Evolutionary conservation across 2,888 invertebrate genomes (phyloP).

Genomic region (Criorhina ranunculi): DNA sequence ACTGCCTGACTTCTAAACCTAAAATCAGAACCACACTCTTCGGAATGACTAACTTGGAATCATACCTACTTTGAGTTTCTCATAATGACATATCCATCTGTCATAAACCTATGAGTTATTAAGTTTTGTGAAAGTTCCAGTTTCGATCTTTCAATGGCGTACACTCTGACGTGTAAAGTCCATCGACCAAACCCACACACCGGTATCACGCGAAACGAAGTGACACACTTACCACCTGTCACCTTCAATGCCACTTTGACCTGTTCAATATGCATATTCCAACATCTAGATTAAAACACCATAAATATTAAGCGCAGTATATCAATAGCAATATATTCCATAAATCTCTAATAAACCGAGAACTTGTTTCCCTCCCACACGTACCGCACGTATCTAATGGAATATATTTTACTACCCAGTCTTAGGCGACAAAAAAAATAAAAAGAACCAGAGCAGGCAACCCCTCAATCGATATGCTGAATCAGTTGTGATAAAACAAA

Average conservation of each 20-base stretch:
- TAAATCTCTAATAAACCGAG: slow-evolving; percentile 56
- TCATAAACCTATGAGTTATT: too few species aligned
- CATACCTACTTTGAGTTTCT: too few species aligned
- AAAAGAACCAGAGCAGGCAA: slow-evolving; percentile 28
- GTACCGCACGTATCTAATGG: slow-evolving; percentile 46
- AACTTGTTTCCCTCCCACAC: slow-evolving; percentile 57
- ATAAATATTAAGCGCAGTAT: slow-evolving; percentile 44
- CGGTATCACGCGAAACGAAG: slow-evolving; percentile 13
- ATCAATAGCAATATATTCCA: slow-evolving; percentile 34
- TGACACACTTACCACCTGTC: slow-evolving; percentile 38
- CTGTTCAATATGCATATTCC: slow-evolving; percentile 30
- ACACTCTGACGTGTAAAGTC: too few species aligned
- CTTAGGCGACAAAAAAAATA: slow-evolving; percentile 16
- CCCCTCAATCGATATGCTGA: slow-evolving; percentile 70
- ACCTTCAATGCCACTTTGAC: slow-evolving; percentile 31
- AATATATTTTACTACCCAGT: slow-evolving; percentile 53
- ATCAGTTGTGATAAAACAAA: slow-evolving; percentile 72
- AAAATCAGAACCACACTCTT: too few species aligned
- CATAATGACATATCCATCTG: too few species aligned
- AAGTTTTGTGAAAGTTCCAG: too few species aligned
- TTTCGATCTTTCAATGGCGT: too few species aligned
- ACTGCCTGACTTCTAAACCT: too few species aligned
- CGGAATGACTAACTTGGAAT: too few species aligned
- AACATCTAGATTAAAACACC: slow-evolving; percentile 52
- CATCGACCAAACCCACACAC: not conserved